Percentiles rank a stretch among this genome's conserved stretches.
Conservation (phyloP, 2,797 vertebrate genomes). For the Coendou prehensilis region DNA sequence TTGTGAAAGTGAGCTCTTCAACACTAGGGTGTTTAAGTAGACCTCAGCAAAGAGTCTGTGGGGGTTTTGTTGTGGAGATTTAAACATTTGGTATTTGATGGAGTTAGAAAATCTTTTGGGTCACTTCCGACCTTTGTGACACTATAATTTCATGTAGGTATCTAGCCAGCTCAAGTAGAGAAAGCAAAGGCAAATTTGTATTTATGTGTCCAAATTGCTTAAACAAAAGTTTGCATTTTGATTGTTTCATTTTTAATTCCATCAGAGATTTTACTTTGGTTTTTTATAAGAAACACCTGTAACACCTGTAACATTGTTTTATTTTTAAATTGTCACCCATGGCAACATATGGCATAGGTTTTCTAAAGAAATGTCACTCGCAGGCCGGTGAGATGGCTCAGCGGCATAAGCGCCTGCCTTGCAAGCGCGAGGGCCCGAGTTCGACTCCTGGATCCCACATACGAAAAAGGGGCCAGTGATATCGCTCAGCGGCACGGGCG, state of each 20-base stretch:
- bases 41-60: background rate
- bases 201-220: background rate
- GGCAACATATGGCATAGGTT: background rate
- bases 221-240: background rate
- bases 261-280: background rate
- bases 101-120: background rate
- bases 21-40: background rate
- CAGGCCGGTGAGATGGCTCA: too few relatives aligned
- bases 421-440: too few relatives aligned
- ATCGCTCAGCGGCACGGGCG: too few relatives aligned
- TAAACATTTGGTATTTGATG: background rate
- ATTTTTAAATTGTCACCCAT: background rate
- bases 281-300: background rate
- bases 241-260: background rate
- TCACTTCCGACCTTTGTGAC: background rate
- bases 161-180: background rate
- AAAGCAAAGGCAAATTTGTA: background rate
- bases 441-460: too few relatives aligned
- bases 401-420: too few relatives aligned
- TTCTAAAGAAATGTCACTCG: conserved; percentile 13
- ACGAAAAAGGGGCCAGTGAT: too few relatives aligned
- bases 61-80: background rate
- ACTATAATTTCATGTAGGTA: background rate
- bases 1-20: background rate
- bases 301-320: background rate